These are phyloP conservation scores for Dendrocincla tyrannina DNA, from an alignment of 2,797 vertebrate genomes.

Conservation along the genomic window DNA sequence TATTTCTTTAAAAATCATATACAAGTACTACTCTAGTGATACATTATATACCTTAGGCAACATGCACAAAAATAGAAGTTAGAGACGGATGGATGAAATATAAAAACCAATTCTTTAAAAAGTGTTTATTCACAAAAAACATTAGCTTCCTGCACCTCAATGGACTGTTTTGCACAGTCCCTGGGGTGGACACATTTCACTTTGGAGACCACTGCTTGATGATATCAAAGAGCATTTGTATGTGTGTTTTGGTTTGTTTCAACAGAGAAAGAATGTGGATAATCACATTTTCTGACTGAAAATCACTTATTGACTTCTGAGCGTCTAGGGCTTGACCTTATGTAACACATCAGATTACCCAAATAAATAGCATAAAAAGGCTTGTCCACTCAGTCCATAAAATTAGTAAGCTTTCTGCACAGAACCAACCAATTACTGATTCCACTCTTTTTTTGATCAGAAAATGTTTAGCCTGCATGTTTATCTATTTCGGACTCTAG, in stretches of 20 bases:
- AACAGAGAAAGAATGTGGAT: background rate
- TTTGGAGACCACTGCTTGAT: background rate
- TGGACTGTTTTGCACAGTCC: background rate
- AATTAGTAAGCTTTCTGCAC: background rate
- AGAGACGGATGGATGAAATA: background rate
- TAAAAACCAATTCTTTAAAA: background rate
- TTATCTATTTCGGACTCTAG: background rate
- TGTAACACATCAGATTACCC: background rate
- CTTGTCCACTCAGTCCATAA: background rate
- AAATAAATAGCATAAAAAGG: background rate
- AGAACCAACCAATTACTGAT: background rate
- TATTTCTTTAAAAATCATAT: background rate
- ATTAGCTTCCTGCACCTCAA: background rate
- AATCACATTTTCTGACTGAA: background rate
- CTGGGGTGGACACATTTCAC: background rate
- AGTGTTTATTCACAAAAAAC: background rate
- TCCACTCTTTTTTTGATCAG: background rate
- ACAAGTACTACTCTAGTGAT: background rate
- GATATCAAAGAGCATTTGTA: background rate
- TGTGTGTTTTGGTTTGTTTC: background rate
- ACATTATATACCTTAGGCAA: background rate
- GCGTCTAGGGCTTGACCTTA: background rate
- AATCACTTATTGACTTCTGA: background rate
- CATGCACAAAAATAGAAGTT: background rate
- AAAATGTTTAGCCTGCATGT: background rate